phyloP scores from a whole-genome alignment of 2,797 vertebrate species.

The Australoheros facetus region DNA sequence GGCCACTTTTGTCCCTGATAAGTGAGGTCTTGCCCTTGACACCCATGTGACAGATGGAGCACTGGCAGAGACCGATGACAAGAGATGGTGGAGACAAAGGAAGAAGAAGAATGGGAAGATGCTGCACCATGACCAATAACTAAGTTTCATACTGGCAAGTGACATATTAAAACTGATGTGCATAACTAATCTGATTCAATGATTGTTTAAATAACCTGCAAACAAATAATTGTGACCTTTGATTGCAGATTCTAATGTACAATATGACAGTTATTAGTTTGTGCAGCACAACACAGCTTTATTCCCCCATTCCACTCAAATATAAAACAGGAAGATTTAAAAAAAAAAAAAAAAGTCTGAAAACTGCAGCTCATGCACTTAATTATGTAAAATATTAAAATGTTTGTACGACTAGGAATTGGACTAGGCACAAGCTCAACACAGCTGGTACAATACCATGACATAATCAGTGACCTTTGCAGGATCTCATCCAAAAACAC shows the following conservation, averaged over 20 bases:
- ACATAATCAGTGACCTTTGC: slow-evolving; percentile 33
- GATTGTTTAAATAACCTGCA: neutral
- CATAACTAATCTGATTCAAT: neutral
- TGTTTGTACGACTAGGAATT: neutral
- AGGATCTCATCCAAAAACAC: slow-evolving; percentile 20
- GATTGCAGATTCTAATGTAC: neutral
- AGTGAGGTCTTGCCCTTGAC: slow-evolving; percentile 15
- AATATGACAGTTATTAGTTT: neutral
- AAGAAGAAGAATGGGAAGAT: neutral
- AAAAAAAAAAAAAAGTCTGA: neutral
- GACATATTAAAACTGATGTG: neutral
- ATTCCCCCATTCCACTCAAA: neutral
- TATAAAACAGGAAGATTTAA: neutral
- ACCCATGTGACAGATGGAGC: slow-evolving; percentile 47
- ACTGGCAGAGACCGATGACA: slow-evolving; percentile 31
- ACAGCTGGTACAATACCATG: neutral
- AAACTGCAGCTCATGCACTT: neutral
- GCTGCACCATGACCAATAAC: neutral
- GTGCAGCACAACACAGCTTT: neutral
- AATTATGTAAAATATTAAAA: neutral
- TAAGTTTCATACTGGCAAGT: neutral
- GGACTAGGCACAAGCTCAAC: neutral
- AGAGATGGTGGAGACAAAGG: neutral
- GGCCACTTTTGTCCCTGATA: neutral
- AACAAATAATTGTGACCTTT: neutral